Base-by-base conservation (phyloP, 2,888 invertebrate genomes). In the Sericinus montela region DNA sequence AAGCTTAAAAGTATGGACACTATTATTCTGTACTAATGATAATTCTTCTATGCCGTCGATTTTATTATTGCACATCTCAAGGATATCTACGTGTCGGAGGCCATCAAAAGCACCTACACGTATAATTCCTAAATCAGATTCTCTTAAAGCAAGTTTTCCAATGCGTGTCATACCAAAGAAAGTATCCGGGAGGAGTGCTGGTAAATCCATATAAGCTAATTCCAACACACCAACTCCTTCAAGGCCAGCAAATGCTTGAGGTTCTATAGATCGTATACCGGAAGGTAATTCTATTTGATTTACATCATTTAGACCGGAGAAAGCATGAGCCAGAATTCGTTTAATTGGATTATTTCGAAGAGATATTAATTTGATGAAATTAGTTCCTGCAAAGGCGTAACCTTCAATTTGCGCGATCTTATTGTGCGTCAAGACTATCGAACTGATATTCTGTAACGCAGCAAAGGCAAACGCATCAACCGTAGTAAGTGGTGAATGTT, bases 351-450 rank as follows among this genome's bases (percentile, higher is more conserved):
- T 98, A 74, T 96, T 94, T 60, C 93, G 93, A 53, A 98, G 84
- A 40, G 96, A 92, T 56, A 98, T 92, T 58, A 95, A 84, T 65
- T 93, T 93, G 52, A 98, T 92, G 73, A 94, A 94, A 51, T 94
- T 94, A 7, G 97, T 95, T 39, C 96, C 96, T 1, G 95, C 95
- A 69, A 98, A 97, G 15, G 96, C 95, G 72, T 94, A 94, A 5
- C 93, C 93, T 66, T 92, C 92, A 49, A 94, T 92, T 60, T 92
- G 91, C 34, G 90, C 90, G 43, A 94, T 94, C 65, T 92, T 91
- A 72, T 94, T 94, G 75, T 94, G 91, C 11, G 92, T 91, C 56
- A 93, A 89, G 57, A 93, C 90, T 65, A 93, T 93, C 45, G 91
- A 92, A 55, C 93, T 93, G 32, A 97, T 91, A 67, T 95, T 95